A percentile compares a stretch with the other conserved stretches of the same genome.
Conservation (phyloP, 2,113 vertebrate species). For the Panthera uncia region DNA sequence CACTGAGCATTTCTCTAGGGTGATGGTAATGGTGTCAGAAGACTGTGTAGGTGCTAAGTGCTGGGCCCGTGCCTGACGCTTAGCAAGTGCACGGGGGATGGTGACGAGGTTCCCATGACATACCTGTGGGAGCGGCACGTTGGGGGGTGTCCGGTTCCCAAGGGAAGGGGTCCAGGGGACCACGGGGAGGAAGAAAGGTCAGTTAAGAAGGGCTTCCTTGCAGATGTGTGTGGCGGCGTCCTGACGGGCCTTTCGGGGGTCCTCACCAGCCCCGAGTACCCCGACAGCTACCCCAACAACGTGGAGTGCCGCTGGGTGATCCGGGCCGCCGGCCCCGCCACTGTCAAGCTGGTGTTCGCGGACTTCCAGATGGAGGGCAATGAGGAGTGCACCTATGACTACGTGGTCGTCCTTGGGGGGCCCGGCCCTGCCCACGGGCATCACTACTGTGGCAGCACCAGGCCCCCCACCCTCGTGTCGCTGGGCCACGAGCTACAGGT, state of each 20-base stretch:
- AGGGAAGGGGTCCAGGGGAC: background rate
- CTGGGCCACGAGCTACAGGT: slow-evolving; percentile 90
- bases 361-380: slow-evolving; percentile 97
- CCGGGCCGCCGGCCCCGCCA: slow-evolving; percentile 82
- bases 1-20: fast-evolving
- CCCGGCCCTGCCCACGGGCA: slow-evolving; percentile 84
- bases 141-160: background rate
- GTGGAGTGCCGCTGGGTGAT: slow-evolving; percentile 95
- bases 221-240: slow-evolving; percentile 95
- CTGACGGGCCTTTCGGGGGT: slow-evolving; percentile 93
- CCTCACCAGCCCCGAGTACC: slow-evolving; percentile 96
- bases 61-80: background rate
- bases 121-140: background rate
- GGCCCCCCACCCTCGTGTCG: slow-evolving; percentile 88
- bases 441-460: slow-evolving; percentile 90
- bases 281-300: slow-evolving; percentile 94
- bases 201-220: slow-evolving; percentile 44
- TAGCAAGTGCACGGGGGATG: fast-evolving
- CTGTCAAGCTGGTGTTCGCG: slow-evolving; percentile 91
- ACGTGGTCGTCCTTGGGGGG: slow-evolving; percentile 92
- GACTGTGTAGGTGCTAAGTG: fast-evolving
- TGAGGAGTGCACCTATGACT: slow-evolving; percentile 94
- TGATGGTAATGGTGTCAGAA: background rate
- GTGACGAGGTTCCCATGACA: fast-evolving
- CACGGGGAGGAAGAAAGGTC: background rate